These are phyloP conservation scores for Cotesia chilonis DNA, from an alignment of 1,140 invertebrate genomes.

Conservation along the genomic window DNA sequence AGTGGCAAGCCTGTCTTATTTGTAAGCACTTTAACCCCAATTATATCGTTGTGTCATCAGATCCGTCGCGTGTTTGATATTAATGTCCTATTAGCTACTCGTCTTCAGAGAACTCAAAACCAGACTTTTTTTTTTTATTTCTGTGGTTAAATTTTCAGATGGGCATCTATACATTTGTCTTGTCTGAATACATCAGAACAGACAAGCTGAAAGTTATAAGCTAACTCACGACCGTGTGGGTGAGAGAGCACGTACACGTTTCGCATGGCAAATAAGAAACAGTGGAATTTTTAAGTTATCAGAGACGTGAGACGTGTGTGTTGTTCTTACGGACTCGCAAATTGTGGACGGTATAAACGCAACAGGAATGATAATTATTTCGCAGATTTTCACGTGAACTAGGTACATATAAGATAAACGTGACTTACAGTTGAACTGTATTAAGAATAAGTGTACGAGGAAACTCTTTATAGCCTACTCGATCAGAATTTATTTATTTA, in stretches of 20 bases:
- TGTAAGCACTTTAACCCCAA: slow-evolving; percentile 51
- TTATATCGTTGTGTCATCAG: slow-evolving; percentile 39
- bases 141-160: no score
- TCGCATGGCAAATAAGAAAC: slow-evolving; percentile 23
- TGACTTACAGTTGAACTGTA: not conserved
- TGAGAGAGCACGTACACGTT: slow-evolving; percentile 21
- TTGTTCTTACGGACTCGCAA: slow-evolving; percentile 4
- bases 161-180: not conserved
- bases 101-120: no score
- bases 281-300: slow-evolving; percentile 6
- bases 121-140: not conserved
- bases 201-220: not conserved
- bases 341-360: slow-evolving; percentile 13
- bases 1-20: slow-evolving; percentile 52
- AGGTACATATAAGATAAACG: slow-evolving; percentile 1
- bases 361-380: slow-evolving; percentile 14
- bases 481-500: not conserved
- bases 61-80: slow-evolving; percentile 29
- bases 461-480: no score
- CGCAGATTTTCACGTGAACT: slow-evolving; percentile 6
- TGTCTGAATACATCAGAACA: not conserved
- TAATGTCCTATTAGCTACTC: slow-evolving; percentile 21
- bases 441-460: not conserved
- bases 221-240: slow-evolving; percentile 28
- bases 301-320: not conserved